phyloP scores from a whole-genome alignment of 2,113 vertebrate species.

The Entomyzon cyanotis region DNA sequence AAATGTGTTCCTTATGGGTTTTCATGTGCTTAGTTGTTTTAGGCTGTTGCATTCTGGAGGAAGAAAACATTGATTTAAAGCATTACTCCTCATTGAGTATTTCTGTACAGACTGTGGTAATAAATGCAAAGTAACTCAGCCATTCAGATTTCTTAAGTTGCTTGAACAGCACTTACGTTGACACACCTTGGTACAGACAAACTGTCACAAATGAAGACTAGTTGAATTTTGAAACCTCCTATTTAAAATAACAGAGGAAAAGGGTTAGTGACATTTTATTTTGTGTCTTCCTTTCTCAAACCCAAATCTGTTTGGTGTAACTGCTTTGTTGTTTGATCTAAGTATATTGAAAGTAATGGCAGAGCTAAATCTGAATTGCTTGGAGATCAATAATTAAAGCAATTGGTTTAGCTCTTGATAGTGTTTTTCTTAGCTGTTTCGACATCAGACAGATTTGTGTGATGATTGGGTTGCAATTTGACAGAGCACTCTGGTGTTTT shows the following conservation, averaged over 20 bases:
- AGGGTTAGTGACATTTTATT: neutral
- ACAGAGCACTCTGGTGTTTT: neutral
- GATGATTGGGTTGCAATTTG: neutral
- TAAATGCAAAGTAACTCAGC: neutral
- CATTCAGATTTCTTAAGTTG: neutral
- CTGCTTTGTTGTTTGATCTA: neutral
- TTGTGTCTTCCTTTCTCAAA: neutral
- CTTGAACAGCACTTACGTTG: neutral
- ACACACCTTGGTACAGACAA: neutral
- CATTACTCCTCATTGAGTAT: neutral
- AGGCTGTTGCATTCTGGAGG: neutral
- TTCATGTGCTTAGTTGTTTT: neutral
- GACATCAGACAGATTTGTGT: neutral
- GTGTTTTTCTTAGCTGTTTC: conserved; percentile 13
- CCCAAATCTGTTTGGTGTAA: neutral
- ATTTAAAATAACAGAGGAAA: neutral
- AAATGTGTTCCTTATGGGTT: fast-evolving
- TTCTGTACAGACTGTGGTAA: neutral
- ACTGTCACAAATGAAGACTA: neutral
- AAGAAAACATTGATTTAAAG: neutral
- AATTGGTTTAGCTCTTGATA: conserved; percentile 16
- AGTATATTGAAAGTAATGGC: neutral
- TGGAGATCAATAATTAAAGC: conserved; percentile 34
- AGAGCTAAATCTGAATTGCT: neutral
- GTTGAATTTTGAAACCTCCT: neutral